Conservation (phyloP, 1,140 invertebrate genomes). For the Dryas iulia region DNA sequence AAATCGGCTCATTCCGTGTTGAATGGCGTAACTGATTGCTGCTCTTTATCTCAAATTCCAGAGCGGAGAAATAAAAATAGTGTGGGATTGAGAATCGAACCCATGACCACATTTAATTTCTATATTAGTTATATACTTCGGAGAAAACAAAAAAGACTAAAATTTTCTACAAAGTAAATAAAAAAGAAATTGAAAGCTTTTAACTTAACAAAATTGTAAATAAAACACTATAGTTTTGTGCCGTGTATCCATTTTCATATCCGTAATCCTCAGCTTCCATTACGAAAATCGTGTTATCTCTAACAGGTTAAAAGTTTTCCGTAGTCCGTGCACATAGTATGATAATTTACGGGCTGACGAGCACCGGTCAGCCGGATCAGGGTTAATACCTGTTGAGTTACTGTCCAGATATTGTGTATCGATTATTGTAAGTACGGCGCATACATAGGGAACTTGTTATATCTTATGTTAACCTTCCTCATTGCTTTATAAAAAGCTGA, state of each 20-base stretch:
- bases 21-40: too few relatives aligned
- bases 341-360: conserved; percentile 54
- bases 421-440: background rate
- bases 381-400: conserved; percentile 74
- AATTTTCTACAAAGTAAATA: too few relatives aligned
- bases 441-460: background rate
- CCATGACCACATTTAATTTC: too few relatives aligned
- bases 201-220: background rate
- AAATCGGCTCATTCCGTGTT: too few relatives aligned
- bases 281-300: conserved; percentile 29
- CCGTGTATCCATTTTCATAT: background rate
- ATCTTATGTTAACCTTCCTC: too few relatives aligned
- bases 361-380: conserved; percentile 59
- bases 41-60: too few relatives aligned
- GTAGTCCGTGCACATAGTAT: conserved; percentile 28
- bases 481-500: background rate
- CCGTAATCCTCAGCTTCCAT: conserved; percentile 16
- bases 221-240: background rate
- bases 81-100: too few relatives aligned
- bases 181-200: background rate
- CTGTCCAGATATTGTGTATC: conserved; percentile 37
- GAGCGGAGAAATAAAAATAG: too few relatives aligned
- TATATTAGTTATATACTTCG: too few relatives aligned
- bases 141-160: too few relatives aligned
- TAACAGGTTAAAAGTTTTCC: conserved; percentile 27